phyloP scores from a whole-genome alignment of 2,113 vertebrate species.

The Osmerus mordax region DNA sequence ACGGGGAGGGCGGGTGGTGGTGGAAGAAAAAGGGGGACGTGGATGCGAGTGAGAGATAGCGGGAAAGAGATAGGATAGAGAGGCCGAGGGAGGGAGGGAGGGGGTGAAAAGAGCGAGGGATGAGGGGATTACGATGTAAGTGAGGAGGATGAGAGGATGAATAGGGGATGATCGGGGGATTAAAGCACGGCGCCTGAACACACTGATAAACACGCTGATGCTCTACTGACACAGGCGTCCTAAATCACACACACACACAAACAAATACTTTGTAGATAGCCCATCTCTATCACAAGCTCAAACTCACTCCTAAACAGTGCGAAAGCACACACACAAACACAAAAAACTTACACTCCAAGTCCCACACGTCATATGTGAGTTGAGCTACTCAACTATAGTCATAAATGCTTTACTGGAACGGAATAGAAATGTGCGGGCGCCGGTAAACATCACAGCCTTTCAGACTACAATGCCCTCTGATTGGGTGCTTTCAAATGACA shows the following conservation, averaged over 20 bases:
- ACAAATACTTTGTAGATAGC: not conserved
- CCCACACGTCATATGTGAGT: too few species aligned
- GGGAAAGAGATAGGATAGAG: constrained; percentile 57
- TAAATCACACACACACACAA: not conserved
- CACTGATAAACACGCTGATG: constrained; percentile 54
- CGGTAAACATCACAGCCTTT: too few species aligned
- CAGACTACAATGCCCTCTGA: too few species aligned
- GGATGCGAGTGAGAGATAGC: constrained; percentile 61
- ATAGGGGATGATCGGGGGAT: constrained; percentile 71
- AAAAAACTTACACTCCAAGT: not conserved
- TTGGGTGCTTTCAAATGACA: too few species aligned
- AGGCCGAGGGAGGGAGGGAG: constrained; percentile 10
- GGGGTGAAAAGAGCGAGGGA: constrained; percentile 49
- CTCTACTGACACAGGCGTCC: constrained; percentile 32
- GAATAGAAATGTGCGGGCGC: too few species aligned
- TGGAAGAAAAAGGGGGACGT: constrained; percentile 16
- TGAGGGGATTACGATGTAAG: constrained; percentile 71
- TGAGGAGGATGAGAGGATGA: constrained; percentile 72
- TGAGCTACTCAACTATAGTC: too few species aligned
- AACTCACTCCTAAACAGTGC: constrained; percentile 34
- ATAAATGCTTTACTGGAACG: too few species aligned
- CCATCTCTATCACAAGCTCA: constrained; percentile 9
- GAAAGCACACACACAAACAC: constrained; percentile 17
- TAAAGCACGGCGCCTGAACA: constrained; percentile 56
- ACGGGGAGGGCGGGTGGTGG: not conserved